Percentiles rank a stretch among this genome's conserved stretches.
phyloP scores from a whole-genome alignment of 2,797 vertebrate species.

The Pogonophryne albipinna region DNA sequence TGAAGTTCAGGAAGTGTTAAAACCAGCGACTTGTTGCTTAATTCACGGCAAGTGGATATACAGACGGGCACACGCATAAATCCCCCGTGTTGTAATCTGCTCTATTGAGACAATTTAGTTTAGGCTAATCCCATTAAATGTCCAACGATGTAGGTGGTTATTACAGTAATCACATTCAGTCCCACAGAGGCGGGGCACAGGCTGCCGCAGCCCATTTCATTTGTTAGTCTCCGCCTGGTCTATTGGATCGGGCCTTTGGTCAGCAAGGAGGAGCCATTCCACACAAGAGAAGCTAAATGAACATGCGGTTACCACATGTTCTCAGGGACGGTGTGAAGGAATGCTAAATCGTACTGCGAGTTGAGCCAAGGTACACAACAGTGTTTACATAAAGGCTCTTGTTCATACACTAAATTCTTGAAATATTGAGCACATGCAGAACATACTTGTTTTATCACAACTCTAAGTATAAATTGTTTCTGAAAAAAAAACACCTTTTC shows the following conservation, averaged over 20 bases:
- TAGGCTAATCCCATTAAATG: slow-evolving; percentile 67
- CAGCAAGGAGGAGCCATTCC: slow-evolving; percentile 26
- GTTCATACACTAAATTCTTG: neutral
- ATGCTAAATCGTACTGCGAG: slow-evolving; percentile 20
- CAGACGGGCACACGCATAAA: neutral
- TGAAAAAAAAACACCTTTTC: neutral
- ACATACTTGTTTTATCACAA: neutral
- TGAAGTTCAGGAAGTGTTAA: slow-evolving; percentile 14
- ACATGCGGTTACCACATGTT: slow-evolving; percentile 53
- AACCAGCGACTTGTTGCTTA: slow-evolving; percentile 11
- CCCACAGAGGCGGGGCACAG: slow-evolving; percentile 22
- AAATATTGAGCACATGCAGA: slow-evolving; percentile 17
- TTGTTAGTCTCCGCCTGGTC: slow-evolving; percentile 12
- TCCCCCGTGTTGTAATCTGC: slow-evolving; percentile 49
- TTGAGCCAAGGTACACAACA: slow-evolving; percentile 16
- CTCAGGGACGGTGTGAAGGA: slow-evolving; percentile 30
- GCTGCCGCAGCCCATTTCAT: slow-evolving; percentile 35
- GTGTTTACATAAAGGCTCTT: slow-evolving; percentile 1
- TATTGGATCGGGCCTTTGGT: slow-evolving; percentile 25
- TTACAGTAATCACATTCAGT: slow-evolving; percentile 72
- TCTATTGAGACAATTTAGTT: slow-evolving; percentile 54
- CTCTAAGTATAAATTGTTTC: neutral
- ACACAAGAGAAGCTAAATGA: slow-evolving; percentile 24
- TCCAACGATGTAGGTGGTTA: slow-evolving; percentile 47
- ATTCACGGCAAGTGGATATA: slow-evolving; percentile 40